These are phyloP conservation scores for Globodera ellingtonae DNA, from an alignment of 1,140 invertebrate species.

Conservation along the genomic window DNA sequence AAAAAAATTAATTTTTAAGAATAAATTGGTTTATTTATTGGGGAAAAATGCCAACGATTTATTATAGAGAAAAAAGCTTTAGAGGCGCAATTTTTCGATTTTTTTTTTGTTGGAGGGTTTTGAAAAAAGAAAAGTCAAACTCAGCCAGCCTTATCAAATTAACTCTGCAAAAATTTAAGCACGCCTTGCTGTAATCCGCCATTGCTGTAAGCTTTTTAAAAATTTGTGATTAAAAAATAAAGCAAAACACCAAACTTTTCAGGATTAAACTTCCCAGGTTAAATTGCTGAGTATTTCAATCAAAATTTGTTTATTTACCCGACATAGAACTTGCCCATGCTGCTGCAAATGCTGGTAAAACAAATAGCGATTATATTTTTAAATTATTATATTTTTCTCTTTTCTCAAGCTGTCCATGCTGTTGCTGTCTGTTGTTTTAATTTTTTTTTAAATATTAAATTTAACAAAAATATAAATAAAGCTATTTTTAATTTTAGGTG, in stretches of 20 bases:
- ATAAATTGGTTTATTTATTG: too few species aligned
- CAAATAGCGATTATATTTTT: too few species aligned
- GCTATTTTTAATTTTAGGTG: too few species aligned
- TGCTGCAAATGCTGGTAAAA: slow-evolving; percentile 29
- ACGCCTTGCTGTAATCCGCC: slow-evolving; percentile 28
- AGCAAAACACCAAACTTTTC: neutral
- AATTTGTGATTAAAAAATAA: neutral
- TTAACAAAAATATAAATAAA: too few species aligned
- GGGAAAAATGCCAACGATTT: too few species aligned
- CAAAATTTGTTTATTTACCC: neutral
- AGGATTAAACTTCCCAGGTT: neutral
- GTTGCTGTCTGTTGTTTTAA: too few species aligned
- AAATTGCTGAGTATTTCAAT: neutral
- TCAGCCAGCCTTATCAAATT: neutral
- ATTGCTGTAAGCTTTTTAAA: slow-evolving; percentile 20
- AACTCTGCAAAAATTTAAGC: neutral
- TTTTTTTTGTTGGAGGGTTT: neutral
- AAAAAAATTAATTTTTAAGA: neutral
- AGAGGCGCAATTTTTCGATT: too few species aligned
- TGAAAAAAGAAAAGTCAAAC: too few species aligned
- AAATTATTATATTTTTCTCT: too few species aligned
- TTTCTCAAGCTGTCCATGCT: too few species aligned
- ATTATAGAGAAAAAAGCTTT: neutral
- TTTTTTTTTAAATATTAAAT: too few species aligned
- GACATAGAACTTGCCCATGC: slow-evolving; percentile 14